phyloP scores from a whole-genome alignment of 2,888 invertebrate species.

The Drosophila lutescens region DNA sequence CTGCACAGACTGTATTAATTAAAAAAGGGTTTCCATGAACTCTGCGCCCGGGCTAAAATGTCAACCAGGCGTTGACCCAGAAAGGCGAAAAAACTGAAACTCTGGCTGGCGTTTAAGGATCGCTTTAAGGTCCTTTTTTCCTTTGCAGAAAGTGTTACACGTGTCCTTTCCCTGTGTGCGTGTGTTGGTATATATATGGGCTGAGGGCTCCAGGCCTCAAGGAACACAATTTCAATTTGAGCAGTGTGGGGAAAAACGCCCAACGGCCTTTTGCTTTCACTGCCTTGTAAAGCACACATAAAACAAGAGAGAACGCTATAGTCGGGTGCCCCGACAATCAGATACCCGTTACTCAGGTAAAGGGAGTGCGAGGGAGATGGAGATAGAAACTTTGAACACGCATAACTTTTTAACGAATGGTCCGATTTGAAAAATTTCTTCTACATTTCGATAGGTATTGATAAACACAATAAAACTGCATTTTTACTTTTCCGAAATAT shows the following conservation, averaged over 20 bases:
- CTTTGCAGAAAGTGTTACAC: conserved; percentile 46
- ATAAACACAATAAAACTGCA: no score
- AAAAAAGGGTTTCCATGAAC: conserved; percentile 68
- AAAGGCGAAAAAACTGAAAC: conserved; percentile 32
- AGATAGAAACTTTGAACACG: no score
- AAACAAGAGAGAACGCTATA: no score
- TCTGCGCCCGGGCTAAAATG: conserved; percentile 49
- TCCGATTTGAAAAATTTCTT: no score
- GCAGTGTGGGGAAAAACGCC: conserved; percentile 49
- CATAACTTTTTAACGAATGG: no score
- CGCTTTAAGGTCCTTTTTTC: conserved; percentile 51
- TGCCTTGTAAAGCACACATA: conserved; percentile 11
- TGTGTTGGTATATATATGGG: conserved; percentile 32
- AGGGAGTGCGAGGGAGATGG: no score
- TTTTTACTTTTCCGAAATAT: no score
- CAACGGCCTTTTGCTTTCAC: conserved; percentile 12
- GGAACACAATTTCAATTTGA: conserved; percentile 68
- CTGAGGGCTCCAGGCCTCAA: conserved; percentile 55
- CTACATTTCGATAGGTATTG: no score
- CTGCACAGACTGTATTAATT: conserved; percentile 67
- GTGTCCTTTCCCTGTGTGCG: conserved; percentile 27
- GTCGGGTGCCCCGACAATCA: no score
- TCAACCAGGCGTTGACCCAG: conserved; percentile 67
- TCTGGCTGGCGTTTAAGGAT: conserved; percentile 32
- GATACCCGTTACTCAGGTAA: no score